Conservation (phyloP, 2,797 vertebrate genomes). For the Acrossocheilus wenchowensis region DNA sequence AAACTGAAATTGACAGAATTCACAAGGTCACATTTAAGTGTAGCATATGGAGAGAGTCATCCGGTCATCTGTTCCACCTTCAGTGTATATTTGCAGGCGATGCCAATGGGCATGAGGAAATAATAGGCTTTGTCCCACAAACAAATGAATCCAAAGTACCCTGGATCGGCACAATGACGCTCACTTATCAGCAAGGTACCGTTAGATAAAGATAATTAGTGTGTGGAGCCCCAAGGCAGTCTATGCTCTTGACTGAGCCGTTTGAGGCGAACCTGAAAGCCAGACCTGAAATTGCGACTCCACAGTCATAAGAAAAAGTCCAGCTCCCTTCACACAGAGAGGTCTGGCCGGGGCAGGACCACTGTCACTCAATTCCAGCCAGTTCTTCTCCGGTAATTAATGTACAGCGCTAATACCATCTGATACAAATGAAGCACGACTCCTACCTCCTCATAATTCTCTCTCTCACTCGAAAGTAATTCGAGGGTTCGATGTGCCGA, state of each 20-base stretch:
- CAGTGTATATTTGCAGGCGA: slow-evolving; percentile 60
- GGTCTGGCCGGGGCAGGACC: slow-evolving; percentile 44
- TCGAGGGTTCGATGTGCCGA: slow-evolving; percentile 70
- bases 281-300: slow-evolving; percentile 51
- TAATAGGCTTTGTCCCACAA: slow-evolving; percentile 70
- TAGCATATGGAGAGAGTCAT: slow-evolving; percentile 42
- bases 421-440: slow-evolving; percentile 64
- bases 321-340: slow-evolving; percentile 46
- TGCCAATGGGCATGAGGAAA: slow-evolving; percentile 62
- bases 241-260: slow-evolving; percentile 55
- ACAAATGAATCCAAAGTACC: slow-evolving; percentile 68
- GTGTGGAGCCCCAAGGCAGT: slow-evolving; percentile 52
- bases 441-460: slow-evolving; percentile 52
- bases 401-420: slow-evolving; percentile 68
- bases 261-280: slow-evolving; percentile 50
- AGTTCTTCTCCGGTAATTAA: slow-evolving; percentile 70
- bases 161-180: slow-evolving; percentile 54
- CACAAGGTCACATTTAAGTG: slow-evolving; percentile 60
- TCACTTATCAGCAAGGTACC: slow-evolving; percentile 62
- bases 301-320: slow-evolving; percentile 48
- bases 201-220: slow-evolving; percentile 67
- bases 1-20: slow-evolving; percentile 13
- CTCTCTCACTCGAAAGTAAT: slow-evolving; percentile 67
- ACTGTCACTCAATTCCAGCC: slow-evolving; percentile 56
- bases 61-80: slow-evolving; percentile 41